Evolutionary conservation across 1,140 invertebrate genomes (phyloP).

Genomic region (Leptoteleia sp.): DNA sequence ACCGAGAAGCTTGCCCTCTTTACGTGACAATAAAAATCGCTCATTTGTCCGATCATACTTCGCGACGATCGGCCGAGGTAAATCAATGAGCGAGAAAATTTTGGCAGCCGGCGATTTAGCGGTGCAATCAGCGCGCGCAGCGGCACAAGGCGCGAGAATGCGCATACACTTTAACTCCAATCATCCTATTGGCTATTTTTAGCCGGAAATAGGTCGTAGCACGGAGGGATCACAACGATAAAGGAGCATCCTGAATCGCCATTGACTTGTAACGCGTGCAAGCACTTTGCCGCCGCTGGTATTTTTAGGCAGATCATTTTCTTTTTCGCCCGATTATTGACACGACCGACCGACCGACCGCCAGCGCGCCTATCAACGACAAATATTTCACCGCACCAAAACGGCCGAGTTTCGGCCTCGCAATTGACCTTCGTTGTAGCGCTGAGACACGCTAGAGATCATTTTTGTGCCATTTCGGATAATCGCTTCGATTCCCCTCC

Average conservation of each 20-base stretch:
- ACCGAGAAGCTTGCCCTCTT: too few relatives aligned
- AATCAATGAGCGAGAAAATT: constrained; percentile 12
- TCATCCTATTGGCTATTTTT: constrained; percentile 81
- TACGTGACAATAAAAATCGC: too few relatives aligned
- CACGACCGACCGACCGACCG: not conserved
- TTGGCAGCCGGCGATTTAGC: constrained; percentile 32
- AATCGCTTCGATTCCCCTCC: too few relatives aligned
- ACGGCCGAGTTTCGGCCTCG: too few relatives aligned
- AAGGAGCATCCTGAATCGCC: constrained; percentile 68
- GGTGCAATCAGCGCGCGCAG: constrained; percentile 34
- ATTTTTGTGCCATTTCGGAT: too few relatives aligned
- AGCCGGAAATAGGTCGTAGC: constrained; percentile 78
- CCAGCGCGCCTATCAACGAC: not conserved
- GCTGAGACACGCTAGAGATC: too few relatives aligned
- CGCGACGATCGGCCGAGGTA: too few relatives aligned
- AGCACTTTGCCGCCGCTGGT: constrained; percentile 31
- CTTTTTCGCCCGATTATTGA: constrained; percentile 18
- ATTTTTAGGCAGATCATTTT: constrained; percentile 42
- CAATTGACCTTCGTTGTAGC: too few relatives aligned
- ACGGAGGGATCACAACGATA: constrained; percentile 70
- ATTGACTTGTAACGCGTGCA: constrained; percentile 43
- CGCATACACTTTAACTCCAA: constrained; percentile 68
- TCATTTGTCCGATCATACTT: too few relatives aligned
- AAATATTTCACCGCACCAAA: too few relatives aligned
- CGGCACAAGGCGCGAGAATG: constrained; percentile 65